A percentile compares a stretch with the other conserved stretches of the same genome.
These are phyloP conservation scores for Pagrus major DNA, from an alignment of 2,113 vertebrate genomes.

Conservation along the genomic window DNA sequence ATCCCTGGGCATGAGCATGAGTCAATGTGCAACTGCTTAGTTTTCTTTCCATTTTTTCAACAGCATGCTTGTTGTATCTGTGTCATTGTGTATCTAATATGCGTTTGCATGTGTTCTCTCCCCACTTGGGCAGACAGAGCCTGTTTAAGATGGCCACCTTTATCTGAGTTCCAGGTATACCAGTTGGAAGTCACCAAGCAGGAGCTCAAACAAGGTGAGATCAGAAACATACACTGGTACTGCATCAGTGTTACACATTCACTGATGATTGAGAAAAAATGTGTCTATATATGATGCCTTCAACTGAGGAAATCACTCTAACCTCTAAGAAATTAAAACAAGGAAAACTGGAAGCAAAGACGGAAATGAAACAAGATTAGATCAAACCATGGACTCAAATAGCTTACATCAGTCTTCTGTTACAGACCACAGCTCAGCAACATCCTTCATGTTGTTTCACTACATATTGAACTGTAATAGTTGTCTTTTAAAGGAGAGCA, in stretches of 20 bases:
- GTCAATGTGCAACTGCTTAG: background rate
- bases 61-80: background rate
- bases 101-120: background rate
- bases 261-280: background rate
- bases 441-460: slow-evolving; percentile 1
- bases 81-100: background rate
- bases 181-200: slow-evolving; percentile 86
- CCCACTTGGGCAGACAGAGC: slow-evolving; percentile 77
- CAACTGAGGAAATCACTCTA: slow-evolving; percentile 36
- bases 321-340: slow-evolving; percentile 57
- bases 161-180: slow-evolving; percentile 85
- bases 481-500: background rate
- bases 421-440: slow-evolving; percentile 15
- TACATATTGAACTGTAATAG: background rate
- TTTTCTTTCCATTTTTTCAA: background rate
- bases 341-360: slow-evolving; percentile 40
- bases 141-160: slow-evolving; percentile 83
- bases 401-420: slow-evolving; percentile 35
- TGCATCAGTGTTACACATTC: background rate
- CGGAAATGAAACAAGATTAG: slow-evolving; percentile 51
- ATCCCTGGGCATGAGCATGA: background rate
- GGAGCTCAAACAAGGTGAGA: slow-evolving; percentile 85
- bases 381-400: slow-evolving; percentile 26
- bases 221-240: too few species aligned
- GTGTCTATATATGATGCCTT: slow-evolving; percentile 17